Conservation (phyloP, 2,888 invertebrate species). For the Epistrophe eligans region DNA sequence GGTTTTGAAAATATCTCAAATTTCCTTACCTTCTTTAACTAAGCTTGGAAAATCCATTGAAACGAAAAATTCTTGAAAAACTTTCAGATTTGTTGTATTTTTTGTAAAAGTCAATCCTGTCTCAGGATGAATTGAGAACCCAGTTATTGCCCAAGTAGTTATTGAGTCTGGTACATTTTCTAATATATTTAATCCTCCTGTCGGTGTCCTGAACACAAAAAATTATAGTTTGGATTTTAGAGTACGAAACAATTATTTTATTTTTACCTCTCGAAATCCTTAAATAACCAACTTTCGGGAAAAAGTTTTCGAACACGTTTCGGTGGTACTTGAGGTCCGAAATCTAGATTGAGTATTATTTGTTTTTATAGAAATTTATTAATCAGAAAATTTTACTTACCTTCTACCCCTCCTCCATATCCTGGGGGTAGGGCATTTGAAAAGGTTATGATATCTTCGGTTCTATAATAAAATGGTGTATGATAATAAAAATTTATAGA, state of each 20-base stretch:
- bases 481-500: no score
- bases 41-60: constrained; percentile 90
- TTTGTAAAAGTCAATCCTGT: constrained; percentile 90
- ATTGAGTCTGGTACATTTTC: constrained; percentile 89
- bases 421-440: no score
- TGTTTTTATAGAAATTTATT: no score
- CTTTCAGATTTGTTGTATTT: constrained; percentile 86
- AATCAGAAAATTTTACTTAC: no score
- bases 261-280: constrained; percentile 81
- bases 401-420: no score
- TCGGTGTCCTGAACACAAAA: constrained; percentile 36
- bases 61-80: constrained; percentile 91
- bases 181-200: constrained; percentile 80
- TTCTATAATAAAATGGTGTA: no score
- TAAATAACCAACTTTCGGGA: constrained; percentile 89
- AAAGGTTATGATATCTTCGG: no score
- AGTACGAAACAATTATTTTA: no score
- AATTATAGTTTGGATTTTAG: no score
- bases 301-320: constrained; percentile 84
- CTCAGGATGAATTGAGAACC: constrained; percentile 89
- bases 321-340: neutral
- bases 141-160: constrained; percentile 91
- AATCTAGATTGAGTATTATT: no score
- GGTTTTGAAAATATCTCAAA: neutral
- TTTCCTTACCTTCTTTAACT: constrained; percentile 86